phyloP scores from a whole-genome alignment of 2,113 vertebrate species.

The Caloenas nicobarica region DNA sequence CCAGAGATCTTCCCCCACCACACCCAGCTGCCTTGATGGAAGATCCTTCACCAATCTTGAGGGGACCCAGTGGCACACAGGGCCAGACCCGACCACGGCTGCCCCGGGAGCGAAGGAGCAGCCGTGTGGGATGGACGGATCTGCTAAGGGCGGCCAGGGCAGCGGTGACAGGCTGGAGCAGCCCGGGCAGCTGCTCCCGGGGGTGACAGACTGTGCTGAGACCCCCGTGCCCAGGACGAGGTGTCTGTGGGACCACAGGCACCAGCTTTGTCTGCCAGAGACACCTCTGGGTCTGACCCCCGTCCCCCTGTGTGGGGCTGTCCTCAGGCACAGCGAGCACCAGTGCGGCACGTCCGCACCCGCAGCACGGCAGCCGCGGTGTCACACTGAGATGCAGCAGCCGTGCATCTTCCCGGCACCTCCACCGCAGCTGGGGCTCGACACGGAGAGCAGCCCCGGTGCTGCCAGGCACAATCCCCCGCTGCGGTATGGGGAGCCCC shows the following conservation, averaged over 20 bases:
- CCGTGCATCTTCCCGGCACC: not conserved
- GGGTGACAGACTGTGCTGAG: not conserved
- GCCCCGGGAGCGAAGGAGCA: not conserved
- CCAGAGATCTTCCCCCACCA: not conserved
- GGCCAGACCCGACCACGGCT: too few relatives aligned
- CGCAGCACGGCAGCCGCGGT: not conserved
- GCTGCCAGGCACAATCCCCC: rapidly evolving
- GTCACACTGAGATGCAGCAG: rapidly evolving
- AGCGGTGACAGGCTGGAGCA: not conserved
- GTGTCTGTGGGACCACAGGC: rapidly evolving
- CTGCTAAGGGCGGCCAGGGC: not conserved
- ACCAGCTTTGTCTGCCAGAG: not conserved
- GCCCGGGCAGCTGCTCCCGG: not conserved
- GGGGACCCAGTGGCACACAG: rapidly evolving
- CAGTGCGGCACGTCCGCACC: not conserved
- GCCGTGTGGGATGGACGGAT: rapidly evolving
- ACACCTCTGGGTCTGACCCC: not conserved
- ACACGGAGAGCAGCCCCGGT: rapidly evolving
- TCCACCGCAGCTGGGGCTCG: rapidly evolving
- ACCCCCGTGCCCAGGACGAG: rapidly evolving
- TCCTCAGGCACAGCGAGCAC: not conserved
- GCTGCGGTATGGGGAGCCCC: rapidly evolving
- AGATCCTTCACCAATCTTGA: not conserved
- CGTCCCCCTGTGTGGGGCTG: rapidly evolving
- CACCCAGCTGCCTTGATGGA: rapidly evolving